Evolutionary conservation across 2,797 vertebrate species (phyloP), one percentile per base, ranked within the genome.

Genomic region (Cyclopterus lumpus): DNA sequence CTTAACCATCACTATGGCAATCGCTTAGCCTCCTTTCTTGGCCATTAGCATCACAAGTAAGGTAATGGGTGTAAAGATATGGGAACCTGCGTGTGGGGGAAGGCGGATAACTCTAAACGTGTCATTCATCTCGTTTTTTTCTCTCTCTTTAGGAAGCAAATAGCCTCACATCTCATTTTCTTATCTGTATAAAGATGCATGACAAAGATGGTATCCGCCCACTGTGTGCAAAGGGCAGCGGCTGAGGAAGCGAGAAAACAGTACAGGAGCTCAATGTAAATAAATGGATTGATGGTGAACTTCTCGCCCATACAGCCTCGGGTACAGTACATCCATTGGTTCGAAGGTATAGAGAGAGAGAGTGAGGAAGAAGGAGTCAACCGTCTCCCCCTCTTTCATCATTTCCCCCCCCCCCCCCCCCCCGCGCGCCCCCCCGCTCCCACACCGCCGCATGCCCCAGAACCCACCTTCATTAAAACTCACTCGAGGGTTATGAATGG

Each of bases 401-500:
- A 81, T 90, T n/a, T n/a, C n/a, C n/a, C 75, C 71, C 60, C 75
- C 81, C 67, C n/a, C 84, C 88, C 74, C 77, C 85, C 76, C 89
- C 72, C 81, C 71, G 65, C 74, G n/a, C n/a, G n/a, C n/a, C 75
- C 71, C 60, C 75, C 81, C 67, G n/a, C 84, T 88, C 74, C 77
- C 85, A 76, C 89, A 72, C 81, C 71, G 65, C 74, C 60, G 72
- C 69, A n/a, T 66, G 79, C 85, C 89, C 85, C 86, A 91, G 81
- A 86, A 90, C 87, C 89, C 78, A 90, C 89, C 93, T 94, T 94
- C 94, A 94, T 95, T 95, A 95, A 93, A 93, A 90, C 88, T 85
- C 90, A 93, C 91, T 81, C 86, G 89, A 93, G 92, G 91, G 92
- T 95, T 96, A 96, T 95, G 94, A 96, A 95, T 95, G 95, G 90